Evolutionary conservation across 1,140 invertebrate species (phyloP).

Genomic region (Pemphigus obesinymphae): DNA sequence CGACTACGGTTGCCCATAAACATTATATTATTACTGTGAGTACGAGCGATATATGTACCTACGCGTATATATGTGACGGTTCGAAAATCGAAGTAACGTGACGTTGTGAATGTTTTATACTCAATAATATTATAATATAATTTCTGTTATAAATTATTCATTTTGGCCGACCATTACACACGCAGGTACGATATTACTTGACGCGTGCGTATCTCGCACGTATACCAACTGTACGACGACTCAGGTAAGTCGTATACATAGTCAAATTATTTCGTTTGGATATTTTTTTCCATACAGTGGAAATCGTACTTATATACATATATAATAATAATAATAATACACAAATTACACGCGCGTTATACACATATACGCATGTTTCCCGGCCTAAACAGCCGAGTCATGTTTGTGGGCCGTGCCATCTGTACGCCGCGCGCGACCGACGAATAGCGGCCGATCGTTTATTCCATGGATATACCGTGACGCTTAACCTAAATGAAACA

Average conservation of each 20-base stretch:
- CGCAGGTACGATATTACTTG: too few species aligned
- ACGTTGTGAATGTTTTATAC: neutral
- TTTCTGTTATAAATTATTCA: conserved; percentile 3
- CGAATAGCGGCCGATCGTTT: neutral
- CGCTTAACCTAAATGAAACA: too few species aligned
- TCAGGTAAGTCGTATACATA: too few species aligned
- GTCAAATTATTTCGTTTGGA: neutral
- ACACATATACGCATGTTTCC: neutral
- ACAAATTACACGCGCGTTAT: neutral
- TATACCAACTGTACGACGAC: too few species aligned
- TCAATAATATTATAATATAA: neutral
- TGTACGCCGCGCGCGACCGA: neutral
- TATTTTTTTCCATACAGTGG: conserved; percentile 18
- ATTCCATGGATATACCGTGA: neutral
- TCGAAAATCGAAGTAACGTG: too few species aligned
- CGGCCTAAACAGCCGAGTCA: conserved; percentile 10
- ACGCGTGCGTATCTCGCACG: too few species aligned
- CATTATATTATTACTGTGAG: too few species aligned
- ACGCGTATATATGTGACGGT: too few species aligned
- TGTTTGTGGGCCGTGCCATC: conserved; percentile 33
- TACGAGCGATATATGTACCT: too few species aligned
- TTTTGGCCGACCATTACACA: neutral
- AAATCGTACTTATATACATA: neutral
- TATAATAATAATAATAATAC: too few species aligned
- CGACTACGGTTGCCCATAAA: too few species aligned